These are phyloP conservation scores for Podarcis lilfordi DNA, from an alignment of 2,797 vertebrate genomes.

Conservation along the genomic window DNA sequence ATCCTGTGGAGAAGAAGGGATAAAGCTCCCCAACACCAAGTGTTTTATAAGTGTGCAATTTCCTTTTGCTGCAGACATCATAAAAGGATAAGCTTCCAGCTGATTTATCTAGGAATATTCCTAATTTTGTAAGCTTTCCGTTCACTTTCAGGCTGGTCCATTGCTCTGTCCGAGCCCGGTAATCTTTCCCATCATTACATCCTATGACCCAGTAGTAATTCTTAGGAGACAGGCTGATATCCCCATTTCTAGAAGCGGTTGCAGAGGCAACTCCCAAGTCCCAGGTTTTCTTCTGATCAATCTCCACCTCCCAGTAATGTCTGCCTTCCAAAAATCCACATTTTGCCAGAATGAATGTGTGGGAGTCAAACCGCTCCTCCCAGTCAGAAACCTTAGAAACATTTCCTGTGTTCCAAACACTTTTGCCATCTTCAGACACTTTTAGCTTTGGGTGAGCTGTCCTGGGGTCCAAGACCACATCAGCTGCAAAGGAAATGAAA, in stretches of 20 bases:
- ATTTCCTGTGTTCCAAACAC: neutral
- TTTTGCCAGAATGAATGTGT: neutral
- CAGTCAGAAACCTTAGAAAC: neutral
- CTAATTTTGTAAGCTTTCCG: neutral
- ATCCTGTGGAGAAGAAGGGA: neutral
- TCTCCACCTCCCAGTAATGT: slow-evolving; percentile 27
- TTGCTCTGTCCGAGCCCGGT: neutral
- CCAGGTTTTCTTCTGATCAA: slow-evolving; percentile 3
- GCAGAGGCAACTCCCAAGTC: neutral
- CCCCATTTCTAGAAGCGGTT: neutral
- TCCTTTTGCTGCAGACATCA: neutral
- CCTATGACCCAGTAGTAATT: slow-evolving; percentile 18
- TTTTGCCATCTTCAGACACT: neutral
- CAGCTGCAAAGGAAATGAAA: neutral
- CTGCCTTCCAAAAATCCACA: neutral
- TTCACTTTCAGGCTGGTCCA: neutral
- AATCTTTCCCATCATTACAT: neutral
- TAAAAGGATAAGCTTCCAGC: neutral
- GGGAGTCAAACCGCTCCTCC: neutral
- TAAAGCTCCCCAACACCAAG: neutral
- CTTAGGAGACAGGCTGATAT: neutral
- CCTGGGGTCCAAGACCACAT: neutral
- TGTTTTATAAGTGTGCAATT: neutral
- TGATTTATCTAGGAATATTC: neutral
- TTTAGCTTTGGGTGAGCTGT: neutral